Evolutionary conservation across 23 tunicate genomes (phyloP).

Genomic region (Styela plicata): DNA sequence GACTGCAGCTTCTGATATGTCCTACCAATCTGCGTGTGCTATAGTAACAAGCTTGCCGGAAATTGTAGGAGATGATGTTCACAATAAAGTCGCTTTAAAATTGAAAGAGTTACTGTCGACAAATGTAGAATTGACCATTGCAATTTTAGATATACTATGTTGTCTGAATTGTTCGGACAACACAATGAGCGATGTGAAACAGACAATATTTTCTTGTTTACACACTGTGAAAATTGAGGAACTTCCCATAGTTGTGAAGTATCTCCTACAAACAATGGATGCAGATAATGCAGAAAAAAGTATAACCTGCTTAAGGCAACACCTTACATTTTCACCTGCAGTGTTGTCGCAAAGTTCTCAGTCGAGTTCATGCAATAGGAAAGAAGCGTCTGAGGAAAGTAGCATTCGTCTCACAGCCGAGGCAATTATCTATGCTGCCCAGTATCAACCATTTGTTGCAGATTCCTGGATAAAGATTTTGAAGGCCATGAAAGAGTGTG

Average conservation of each 20-base stretch:
- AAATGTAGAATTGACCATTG: slow-evolving; percentile 12
- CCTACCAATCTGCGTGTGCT: background rate
- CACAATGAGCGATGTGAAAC: slow-evolving; percentile 32
- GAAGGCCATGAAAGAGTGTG: slow-evolving; percentile 24
- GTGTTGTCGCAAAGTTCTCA: slow-evolving; percentile 15
- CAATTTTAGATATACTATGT: slow-evolving; percentile 2
- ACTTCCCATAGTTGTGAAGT: slow-evolving; percentile 55
- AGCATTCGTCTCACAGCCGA: slow-evolving; percentile 53
- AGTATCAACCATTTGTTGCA: slow-evolving; percentile 39
- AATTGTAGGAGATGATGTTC: slow-evolving; percentile 17
- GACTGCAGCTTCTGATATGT: slow-evolving; percentile 1
- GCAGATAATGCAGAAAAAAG: slow-evolving; percentile 35
- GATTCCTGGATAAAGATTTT: slow-evolving; percentile 62
- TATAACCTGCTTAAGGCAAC: slow-evolving; percentile 3
- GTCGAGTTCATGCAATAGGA: background rate
- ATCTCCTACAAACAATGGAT: slow-evolving; percentile 54
- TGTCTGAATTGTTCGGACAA: slow-evolving; percentile 28
- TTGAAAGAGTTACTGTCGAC: slow-evolving; percentile 3
- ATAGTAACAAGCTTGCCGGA: slow-evolving; percentile 23
- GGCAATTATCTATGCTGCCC: slow-evolving; percentile 48
- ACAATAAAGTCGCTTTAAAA: background rate
- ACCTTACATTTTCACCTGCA: background rate
- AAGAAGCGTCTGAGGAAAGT: slow-evolving; percentile 5
- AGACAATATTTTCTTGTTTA: slow-evolving; percentile 40
- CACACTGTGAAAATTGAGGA: slow-evolving; percentile 45